Percentiles rank a stretch among this genome's conserved stretches.
Evolutionary conservation across 2,113 vertebrate genomes (phyloP).

Genomic region (Vidua chalybeata): DNA sequence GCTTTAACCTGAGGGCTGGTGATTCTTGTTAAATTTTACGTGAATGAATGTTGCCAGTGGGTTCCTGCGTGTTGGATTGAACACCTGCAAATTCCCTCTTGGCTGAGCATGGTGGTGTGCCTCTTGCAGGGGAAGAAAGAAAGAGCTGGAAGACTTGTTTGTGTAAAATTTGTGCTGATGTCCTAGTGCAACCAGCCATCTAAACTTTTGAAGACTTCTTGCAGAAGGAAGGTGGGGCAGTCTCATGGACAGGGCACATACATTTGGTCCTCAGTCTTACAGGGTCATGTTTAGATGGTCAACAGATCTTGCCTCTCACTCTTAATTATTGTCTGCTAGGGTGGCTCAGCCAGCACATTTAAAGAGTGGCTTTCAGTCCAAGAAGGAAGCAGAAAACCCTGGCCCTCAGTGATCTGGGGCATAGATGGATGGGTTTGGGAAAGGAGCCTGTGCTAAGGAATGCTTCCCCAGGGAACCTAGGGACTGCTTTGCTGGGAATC

Average conservation of each 20-base stretch:
- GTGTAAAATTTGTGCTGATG: not conserved
- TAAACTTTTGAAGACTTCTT: not conserved
- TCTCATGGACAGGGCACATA: rapidly evolving
- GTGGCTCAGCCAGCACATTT: not conserved
- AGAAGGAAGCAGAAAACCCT: not conserved
- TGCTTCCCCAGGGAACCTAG: not conserved
- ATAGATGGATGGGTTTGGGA: not conserved
- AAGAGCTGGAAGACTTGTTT: not conserved
- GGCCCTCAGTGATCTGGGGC: not conserved
- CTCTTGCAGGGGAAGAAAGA: not conserved
- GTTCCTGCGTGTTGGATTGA: not conserved
- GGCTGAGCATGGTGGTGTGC: not conserved
- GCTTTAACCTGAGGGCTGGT: constrained; percentile 40
- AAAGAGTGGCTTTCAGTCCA: not conserved
- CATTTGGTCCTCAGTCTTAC: not conserved
- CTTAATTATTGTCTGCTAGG: not conserved
- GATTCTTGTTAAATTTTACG: constrained; percentile 54
- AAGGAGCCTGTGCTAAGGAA: not conserved
- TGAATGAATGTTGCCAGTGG: not conserved
- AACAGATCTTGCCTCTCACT: not conserved
- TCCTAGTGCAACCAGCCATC: not conserved
- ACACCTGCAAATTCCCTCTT: constrained; percentile 53
- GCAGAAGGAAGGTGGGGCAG: not conserved
- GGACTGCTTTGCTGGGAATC: not conserved
- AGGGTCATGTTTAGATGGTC: not conserved